Conservation (phyloP, 2,113 vertebrate species). For the Meriones unguiculatus region DNA sequence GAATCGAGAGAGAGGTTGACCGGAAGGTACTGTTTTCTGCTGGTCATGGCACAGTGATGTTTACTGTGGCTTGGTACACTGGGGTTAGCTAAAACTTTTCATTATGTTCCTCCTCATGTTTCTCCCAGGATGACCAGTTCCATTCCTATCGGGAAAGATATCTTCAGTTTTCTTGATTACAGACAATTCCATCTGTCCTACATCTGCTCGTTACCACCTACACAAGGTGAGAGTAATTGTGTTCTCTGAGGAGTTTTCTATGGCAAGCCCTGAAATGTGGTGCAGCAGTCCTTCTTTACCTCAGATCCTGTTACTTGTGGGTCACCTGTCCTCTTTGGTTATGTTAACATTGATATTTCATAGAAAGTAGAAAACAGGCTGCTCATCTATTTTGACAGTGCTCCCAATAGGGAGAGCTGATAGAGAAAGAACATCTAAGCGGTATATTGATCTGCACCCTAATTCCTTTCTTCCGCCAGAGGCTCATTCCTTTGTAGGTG, state of each 20-base stretch:
- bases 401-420: neutral
- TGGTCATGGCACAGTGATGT: neutral
- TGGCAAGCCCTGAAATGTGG: neutral
- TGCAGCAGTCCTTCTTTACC: neutral
- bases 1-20: constrained; percentile 23
- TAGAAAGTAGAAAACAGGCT: neutral
- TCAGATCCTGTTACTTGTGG: neutral
- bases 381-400: constrained; percentile 31
- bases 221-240: constrained; percentile 37
- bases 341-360: neutral
- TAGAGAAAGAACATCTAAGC: constrained; percentile 18
- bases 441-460: neutral
- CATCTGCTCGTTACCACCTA: constrained; percentile 71
- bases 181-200: constrained; percentile 64
- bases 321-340: constrained; percentile 29
- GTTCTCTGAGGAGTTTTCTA: constrained; percentile 33
- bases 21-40: neutral
- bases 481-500: neutral
- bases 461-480: neutral
- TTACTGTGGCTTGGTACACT: constrained; percentile 10
- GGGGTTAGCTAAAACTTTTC: constrained; percentile 57
- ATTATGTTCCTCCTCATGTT: constrained; percentile 10
- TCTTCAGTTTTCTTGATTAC: constrained; percentile 46
- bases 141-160: constrained; percentile 46
- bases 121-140: constrained; percentile 16